Evolutionary conservation across 2,888 invertebrate species (phyloP), one percentile per base, ranked within the genome.

Genomic region (Machimus rusticus): DNA sequence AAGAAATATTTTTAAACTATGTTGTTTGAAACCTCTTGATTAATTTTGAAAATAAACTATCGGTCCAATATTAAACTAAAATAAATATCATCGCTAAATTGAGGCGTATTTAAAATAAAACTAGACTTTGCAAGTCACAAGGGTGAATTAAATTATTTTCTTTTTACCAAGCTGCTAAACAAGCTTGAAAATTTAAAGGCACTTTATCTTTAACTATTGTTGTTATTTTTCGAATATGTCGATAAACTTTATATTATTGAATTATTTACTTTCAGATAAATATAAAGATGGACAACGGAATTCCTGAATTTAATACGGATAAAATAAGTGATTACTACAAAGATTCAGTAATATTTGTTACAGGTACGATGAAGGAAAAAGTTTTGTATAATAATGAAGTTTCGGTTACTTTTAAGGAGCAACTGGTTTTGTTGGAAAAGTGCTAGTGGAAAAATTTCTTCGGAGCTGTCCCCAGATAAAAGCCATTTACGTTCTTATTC

Each of bases 391-490:
- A 12, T 9, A 66, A 66, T 23, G 28, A 6, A 55, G 19, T 19
- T 19, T n/a, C 0, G 5, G 1, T 23, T 23, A 46, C 16, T 46
- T 46, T 46, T 46, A 46, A 66, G 66, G 66, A 28, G 66, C 66
- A 12, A 66, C 28, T 51, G 23, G 28, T 19, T 76, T 31, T 76
- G n/a, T 76, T 28, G 28, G 34, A 37, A 74, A 76, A 86, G 76
- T 96, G 0, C 94, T 97, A 81, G 94, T 94, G 87, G 91, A 93
- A 0, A 94, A 6, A 96, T 66, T 66, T 9, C 66, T 66, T 23
- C 66, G 66, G 5, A 66, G 66, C 28, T 66, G 66, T 66, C 66
- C 66, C 8, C 3, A 66, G 5, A 66, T 66, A 66, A 66, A 66
- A 8, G 9, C 66, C 1, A 9, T 66, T 66, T 66, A 23, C 12